Conservation (phyloP, 1,140 invertebrate species). For the Cataglyphis hispanica region DNA sequence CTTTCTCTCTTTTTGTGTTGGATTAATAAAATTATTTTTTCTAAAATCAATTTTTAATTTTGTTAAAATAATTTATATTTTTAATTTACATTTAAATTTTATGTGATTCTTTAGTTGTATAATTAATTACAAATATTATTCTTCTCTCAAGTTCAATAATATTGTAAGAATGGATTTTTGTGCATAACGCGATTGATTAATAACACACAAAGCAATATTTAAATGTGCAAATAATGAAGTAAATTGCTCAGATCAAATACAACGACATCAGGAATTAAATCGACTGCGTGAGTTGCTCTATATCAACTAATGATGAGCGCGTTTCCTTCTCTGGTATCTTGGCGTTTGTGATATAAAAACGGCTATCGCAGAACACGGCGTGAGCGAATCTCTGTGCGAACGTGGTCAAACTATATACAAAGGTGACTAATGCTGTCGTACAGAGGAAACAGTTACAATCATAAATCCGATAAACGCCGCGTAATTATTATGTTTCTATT, state of each 20-base stretch:
- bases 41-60: not conserved
- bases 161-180: not conserved
- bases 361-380: constrained; percentile 43
- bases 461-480: constrained; percentile 49
- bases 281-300: constrained; percentile 16
- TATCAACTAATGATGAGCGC: constrained; percentile 70
- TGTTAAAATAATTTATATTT: no score
- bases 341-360: constrained; percentile 64
- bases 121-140: not conserved
- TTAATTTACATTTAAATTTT: not conserved
- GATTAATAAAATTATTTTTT: not conserved
- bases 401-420: constrained; percentile 64
- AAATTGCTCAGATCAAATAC: not conserved
- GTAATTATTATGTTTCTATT: constrained; percentile 56
- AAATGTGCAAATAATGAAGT: not conserved
- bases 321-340: constrained; percentile 71
- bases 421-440: constrained; percentile 68
- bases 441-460: constrained; percentile 66
- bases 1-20: not conserved
- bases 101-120: not conserved
- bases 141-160: not conserved
- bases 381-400: constrained; percentile 58
- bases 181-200: not conserved
- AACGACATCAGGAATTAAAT: constrained; percentile 41
- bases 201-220: not conserved